Percentiles rank a stretch among this genome's conserved stretches.
Conservation (phyloP, 2,113 vertebrate genomes). For the Neolamprologus tretocephalus region DNA sequence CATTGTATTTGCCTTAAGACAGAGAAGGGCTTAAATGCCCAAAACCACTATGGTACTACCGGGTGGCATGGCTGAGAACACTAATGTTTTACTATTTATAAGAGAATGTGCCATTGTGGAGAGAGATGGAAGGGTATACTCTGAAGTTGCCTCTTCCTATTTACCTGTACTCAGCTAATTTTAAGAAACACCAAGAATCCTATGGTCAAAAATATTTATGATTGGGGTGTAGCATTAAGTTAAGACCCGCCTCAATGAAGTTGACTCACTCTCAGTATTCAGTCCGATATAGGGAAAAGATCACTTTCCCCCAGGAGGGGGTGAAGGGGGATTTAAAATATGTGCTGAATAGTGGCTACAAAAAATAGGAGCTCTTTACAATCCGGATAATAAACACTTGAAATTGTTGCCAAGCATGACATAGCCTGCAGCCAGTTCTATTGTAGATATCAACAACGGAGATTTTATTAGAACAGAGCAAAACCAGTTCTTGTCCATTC, state of each 20-base stretch:
- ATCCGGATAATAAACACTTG: neutral
- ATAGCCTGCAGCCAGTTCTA: neutral
- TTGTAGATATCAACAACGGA: neutral
- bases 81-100: neutral
- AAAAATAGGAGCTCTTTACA: neutral
- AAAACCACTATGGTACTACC: neutral
- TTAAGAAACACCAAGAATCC: neutral
- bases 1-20: neutral
- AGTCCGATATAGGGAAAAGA: neutral
- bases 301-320: rapidly evolving
- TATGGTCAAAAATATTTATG: neutral
- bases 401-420: neutral
- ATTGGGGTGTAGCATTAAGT: neutral
- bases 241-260: rapidly evolving
- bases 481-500: neutral
- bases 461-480: neutral
- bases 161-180: neutral
- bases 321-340: neutral
- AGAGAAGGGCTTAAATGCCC: neutral
- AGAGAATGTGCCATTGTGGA: neutral
- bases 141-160: neutral
- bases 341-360: rapidly evolving
- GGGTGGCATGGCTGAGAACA: neutral
- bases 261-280: neutral
- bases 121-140: neutral